Base-by-base conservation (phyloP, 2,113 vertebrate species). In the Rhynchomys soricoides region DNA sequence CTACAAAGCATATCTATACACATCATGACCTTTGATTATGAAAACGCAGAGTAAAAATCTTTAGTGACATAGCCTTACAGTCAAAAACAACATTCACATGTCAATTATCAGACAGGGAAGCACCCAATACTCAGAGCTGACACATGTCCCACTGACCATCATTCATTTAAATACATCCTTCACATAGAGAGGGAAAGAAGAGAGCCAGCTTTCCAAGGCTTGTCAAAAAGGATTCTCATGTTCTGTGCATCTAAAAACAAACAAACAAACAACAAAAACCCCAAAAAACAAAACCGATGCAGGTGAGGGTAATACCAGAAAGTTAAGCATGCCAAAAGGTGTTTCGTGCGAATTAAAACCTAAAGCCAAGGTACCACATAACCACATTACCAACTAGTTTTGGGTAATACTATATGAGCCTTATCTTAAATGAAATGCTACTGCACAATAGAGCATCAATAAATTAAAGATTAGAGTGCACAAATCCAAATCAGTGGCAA, bases 251-350 rank as follows among this genome's bases (percentile, higher is more conserved):
- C 97, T 98, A 98, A 96, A 97, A 97, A 93, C 83, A 95, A 96
- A 94, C 43, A 68, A 62, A 95, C 70, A 96, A 93, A 92, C 45
- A 97, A 97, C 79, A 91, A 96, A 95, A 95, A 57, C n/a, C 90
- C 86, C 3, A 90, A 94, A 62, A 98, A 98, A 93, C 98, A 98
- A 98, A 98, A 98, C 94, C 94, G 96, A 98, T 97, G 97, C 98
- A 98, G 97, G 98, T 98, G 97, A 98, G 94, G 96, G 97, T 97
- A 95, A 97, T 98, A 98, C 96, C 97, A 97, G 98, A 97, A 98
- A 98, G 98, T 98, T 98, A 98, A 97, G 98, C 98, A 99, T 99
- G 98, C 98, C 98, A 98, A 98, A 97, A 98, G 98, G 98, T 98
- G 98, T 98, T 98, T 97, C 98, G 98, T 98, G 98, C 98, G 98